phyloP scores from a whole-genome alignment of 1,140 invertebrate genomes.

The Diachasma alloeum region DNA sequence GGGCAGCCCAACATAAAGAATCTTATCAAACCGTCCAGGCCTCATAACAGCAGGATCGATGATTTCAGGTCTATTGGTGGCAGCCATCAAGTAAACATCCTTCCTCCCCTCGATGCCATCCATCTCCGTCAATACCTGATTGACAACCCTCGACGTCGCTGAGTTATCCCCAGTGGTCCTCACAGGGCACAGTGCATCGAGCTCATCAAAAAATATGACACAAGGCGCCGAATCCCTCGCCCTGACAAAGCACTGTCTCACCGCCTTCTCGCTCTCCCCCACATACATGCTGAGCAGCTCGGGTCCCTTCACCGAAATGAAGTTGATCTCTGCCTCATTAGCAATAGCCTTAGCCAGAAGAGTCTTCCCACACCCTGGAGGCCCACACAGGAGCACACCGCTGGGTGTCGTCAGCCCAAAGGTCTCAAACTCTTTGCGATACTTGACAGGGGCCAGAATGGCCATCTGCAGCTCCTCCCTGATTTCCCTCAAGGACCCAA shows the following conservation, averaged over 20 bases:
- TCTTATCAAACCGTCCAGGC: constrained; percentile 93
- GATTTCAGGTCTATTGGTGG: constrained; percentile 96
- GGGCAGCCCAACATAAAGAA: constrained; percentile 94
- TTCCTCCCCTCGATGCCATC: constrained; percentile 91
- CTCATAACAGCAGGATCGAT: constrained; percentile 95
- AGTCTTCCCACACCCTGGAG: constrained; percentile 95
- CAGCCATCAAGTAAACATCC: constrained; percentile 94
- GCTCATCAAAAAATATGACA: constrained; percentile 99
- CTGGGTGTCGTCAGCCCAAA: constrained; percentile 83
- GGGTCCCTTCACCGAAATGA: constrained; percentile 96
- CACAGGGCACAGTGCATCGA: constrained; percentile 95
- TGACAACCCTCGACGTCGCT: constrained; percentile 86
- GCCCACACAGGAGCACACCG: constrained; percentile 91
- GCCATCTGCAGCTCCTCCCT: constrained; percentile 89
- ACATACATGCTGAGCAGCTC: constrained; percentile 99
- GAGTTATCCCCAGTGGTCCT: constrained; percentile 79
- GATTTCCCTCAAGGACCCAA: constrained; percentile 91
- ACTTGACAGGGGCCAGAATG: constrained; percentile 91
- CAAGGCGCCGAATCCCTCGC: constrained; percentile 96
- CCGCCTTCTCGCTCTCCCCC: constrained; percentile 97
- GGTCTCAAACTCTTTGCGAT: constrained; percentile 79
- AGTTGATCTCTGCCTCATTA: constrained; percentile 96
- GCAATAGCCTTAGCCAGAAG: constrained; percentile 92
- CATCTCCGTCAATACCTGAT: constrained; percentile 98
- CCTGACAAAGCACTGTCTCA: constrained; percentile 92